Conservation (phyloP, 2,888 invertebrate genomes). For the Julus scandinavius region DNA sequence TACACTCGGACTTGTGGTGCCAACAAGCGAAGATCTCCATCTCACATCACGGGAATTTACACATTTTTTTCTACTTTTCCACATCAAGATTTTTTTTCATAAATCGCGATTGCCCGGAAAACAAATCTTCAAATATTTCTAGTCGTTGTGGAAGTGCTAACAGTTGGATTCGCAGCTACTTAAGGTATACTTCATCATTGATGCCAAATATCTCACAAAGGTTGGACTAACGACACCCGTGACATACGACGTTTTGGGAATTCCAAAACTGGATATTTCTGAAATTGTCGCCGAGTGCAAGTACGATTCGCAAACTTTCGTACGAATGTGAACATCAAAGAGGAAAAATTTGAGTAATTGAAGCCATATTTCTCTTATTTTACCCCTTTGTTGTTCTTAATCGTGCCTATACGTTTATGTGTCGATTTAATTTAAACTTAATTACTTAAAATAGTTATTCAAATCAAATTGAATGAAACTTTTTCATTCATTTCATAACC, state of each 20-base stretch:
- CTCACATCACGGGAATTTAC: background rate
- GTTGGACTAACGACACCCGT: background rate
- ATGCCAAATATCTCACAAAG: background rate
- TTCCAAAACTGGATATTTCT: background rate
- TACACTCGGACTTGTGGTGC: conserved; percentile 49
- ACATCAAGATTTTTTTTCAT: background rate
- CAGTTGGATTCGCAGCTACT: background rate
- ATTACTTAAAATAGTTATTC: no score
- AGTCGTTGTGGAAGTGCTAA: background rate
- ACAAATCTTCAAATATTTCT: background rate
- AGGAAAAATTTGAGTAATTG: no score
- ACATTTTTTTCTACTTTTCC: background rate
- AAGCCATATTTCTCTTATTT: no score
- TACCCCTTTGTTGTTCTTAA: no score
- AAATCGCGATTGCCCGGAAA: background rate
- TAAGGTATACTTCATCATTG: background rate
- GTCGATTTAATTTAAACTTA: no score
- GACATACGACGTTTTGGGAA: background rate
- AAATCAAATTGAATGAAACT: no score
- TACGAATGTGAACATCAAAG: no score
- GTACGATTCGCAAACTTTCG: background rate
- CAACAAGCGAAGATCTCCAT: conserved; percentile 25
- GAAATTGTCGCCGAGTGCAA: background rate
- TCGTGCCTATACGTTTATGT: no score
- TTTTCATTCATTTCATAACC: no score